Percentiles rank a stretch among this genome's conserved stretches.
Evolutionary conservation across 2,888 invertebrate species (phyloP).

Genomic region (Drosophila niveifrons): DNA sequence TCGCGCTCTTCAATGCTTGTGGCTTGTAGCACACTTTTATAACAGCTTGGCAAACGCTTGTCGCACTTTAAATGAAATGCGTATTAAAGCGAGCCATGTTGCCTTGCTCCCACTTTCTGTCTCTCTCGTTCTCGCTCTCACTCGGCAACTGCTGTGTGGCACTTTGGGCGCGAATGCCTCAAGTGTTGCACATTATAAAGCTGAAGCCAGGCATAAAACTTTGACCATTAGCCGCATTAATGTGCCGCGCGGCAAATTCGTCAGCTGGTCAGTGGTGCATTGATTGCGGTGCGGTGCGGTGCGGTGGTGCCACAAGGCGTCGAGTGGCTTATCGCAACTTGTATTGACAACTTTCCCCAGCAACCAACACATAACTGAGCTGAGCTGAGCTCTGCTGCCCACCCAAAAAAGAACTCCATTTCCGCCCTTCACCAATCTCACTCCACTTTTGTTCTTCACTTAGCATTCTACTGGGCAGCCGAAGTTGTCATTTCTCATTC

Average conservation of each 20-base stretch:
- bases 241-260: constrained; percentile 69
- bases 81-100: constrained; percentile 44
- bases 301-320: constrained; percentile 33
- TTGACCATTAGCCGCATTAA: constrained; percentile 77
- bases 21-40: constrained; percentile 39
- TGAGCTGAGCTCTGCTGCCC: neutral
- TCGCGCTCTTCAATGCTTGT: neutral
- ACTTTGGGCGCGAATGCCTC: constrained; percentile 51
- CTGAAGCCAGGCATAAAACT: constrained; percentile 73
- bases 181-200: constrained; percentile 75
- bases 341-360: constrained; percentile 41
- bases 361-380: neutral
- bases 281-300: constrained; percentile 45
- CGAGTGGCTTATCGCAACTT: constrained; percentile 51
- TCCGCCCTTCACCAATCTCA: neutral
- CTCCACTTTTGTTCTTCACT: too few relatives aligned
- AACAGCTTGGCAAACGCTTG: constrained; percentile 31
- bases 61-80: constrained; percentile 51
- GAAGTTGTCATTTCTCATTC: neutral
- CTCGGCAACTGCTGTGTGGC: constrained; percentile 1
- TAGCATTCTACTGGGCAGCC: too few relatives aligned
- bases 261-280: constrained; percentile 73
- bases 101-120: too few relatives aligned
- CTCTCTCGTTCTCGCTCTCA: too few relatives aligned
- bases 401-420: neutral